phyloP scores from a whole-genome alignment of 2,113 vertebrate species.

The Origma solitaria region DNA sequence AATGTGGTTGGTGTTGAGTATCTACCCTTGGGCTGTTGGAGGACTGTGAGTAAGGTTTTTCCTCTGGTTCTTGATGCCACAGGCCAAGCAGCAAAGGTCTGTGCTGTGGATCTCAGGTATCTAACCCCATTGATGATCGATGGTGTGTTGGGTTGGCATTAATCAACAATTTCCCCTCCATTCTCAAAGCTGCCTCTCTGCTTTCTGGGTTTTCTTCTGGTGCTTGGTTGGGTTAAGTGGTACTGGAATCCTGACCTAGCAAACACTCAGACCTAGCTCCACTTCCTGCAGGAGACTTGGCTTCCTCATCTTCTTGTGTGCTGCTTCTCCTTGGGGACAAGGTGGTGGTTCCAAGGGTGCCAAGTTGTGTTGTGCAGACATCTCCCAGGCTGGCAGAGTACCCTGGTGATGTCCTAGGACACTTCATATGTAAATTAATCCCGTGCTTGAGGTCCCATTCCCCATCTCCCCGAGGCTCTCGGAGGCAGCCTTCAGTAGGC shows the following conservation, averaged over 20 bases:
- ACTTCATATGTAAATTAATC: not conserved
- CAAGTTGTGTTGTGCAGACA: not conserved
- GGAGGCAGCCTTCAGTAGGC: not conserved
- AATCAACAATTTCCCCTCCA: not conserved
- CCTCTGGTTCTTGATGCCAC: not conserved
- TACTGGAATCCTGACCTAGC: not conserved
- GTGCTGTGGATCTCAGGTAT: not conserved
- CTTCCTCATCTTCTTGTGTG: not conserved
- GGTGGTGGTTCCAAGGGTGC: not conserved
- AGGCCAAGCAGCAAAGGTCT: not conserved
- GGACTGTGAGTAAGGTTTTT: not conserved
- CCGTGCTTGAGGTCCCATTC: not conserved
- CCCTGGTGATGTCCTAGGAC: not conserved
- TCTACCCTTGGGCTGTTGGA: not conserved
- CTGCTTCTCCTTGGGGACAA: not conserved
- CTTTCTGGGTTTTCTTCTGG: not conserved
- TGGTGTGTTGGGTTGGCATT: not conserved
- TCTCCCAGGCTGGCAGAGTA: not conserved
- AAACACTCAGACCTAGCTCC: not conserved
- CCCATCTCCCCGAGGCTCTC: not conserved
- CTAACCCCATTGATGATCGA: not conserved
- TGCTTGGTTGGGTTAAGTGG: not conserved
- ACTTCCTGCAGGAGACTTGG: not conserved
- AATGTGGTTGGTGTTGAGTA: not conserved
- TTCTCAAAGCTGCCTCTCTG: not conserved